Evolutionary conservation across 2,888 invertebrate genomes (phyloP).

Genomic region (Trilocha varians): DNA sequence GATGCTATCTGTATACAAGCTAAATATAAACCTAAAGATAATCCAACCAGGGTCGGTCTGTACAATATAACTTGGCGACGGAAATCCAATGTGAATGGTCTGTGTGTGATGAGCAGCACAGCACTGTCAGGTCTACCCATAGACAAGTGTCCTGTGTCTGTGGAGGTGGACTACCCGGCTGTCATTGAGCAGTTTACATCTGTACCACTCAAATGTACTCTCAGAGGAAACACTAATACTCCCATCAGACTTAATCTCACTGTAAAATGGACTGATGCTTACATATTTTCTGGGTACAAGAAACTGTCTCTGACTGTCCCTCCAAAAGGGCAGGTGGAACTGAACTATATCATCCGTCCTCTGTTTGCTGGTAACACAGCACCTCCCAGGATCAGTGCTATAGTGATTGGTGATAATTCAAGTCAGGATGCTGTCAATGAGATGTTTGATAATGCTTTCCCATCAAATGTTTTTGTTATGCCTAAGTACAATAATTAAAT

Average conservation of each 20-base stretch:
- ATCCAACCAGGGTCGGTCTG: constrained; percentile 52
- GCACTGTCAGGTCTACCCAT: constrained; percentile 71
- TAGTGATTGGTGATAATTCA: constrained; percentile 53
- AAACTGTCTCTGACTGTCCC: constrained; percentile 78
- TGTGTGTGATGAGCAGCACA: constrained; percentile 66
- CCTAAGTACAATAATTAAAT: constrained; percentile 67
- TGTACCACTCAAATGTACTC: constrained; percentile 78
- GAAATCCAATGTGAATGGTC: constrained; percentile 34
- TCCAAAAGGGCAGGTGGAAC: constrained; percentile 73
- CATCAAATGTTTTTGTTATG: constrained; percentile 68
- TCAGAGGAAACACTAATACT: constrained; percentile 80
- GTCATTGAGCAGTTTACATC: constrained; percentile 82
- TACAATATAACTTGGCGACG: constrained; percentile 64
- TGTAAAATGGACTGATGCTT: constrained; percentile 90
- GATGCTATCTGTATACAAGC: constrained; percentile 61
- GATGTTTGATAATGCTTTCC: constrained; percentile 66
- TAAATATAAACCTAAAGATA: constrained; percentile 54
- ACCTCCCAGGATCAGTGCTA: constrained; percentile 75
- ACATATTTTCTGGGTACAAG: constrained; percentile 96
- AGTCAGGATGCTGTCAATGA: constrained; percentile 54
- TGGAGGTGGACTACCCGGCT: constrained; percentile 79
- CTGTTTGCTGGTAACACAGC: constrained; percentile 82
- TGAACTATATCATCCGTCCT: constrained; percentile 87
- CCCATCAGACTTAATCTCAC: constrained; percentile 81
- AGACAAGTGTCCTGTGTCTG: constrained; percentile 74